Evolutionary conservation across 2,113 vertebrate genomes (phyloP), one percentile per base, ranked within the genome.

Genomic region (Dunckerocampus dactyliophorus): DNA sequence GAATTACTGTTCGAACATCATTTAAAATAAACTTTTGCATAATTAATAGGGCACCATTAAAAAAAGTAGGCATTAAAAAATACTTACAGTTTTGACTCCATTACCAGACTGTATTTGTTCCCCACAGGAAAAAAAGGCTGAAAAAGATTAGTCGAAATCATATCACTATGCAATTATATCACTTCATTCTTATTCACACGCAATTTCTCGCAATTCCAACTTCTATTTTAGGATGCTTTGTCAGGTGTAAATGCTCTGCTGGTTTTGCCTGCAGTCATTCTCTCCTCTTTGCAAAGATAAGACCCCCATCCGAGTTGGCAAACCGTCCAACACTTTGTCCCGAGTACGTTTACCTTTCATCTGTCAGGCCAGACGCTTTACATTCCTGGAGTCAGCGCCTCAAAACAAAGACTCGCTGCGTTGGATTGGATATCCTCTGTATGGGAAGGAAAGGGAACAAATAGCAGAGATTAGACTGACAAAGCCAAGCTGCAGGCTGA

Each of bases 221-320:
- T 20, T 42, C 6, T 42, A 39, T 56, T 56, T 56, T 15, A 56
- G n/a, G 37, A 42, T 7, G 37, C 54, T 56, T 1, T 17, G 19
- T 42, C 42, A 9, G 19, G 12, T 14, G n/a, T 19, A 3, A 56
- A 56, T 76, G 50, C 28, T 73, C 55, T 67, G 69, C 63, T 13
- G 67, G 57, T 39, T 43, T 43, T 43, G 70, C 72, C 39, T 62
- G 62, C 31, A 8, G 31, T 34, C 31, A 4, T 34, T 34, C 31
- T 34, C 31, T 34, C 31, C 7, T 7, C 31, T 34, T 34, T 34
- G 31, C 31, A 34, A 17, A 69, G 86, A 86, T 83, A 86, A 86
- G 74, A 54, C 79, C 86, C 82, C 52, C 75, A 88, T 86, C 60
- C 55, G 62, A 47, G 60, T 49, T 31, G 10, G 64, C 72, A 67